A percentile compares a stretch with the other conserved stretches of the same genome.
Conservation (phyloP, 2,797 vertebrate genomes). For the Tadarida brasiliensis region DNA sequence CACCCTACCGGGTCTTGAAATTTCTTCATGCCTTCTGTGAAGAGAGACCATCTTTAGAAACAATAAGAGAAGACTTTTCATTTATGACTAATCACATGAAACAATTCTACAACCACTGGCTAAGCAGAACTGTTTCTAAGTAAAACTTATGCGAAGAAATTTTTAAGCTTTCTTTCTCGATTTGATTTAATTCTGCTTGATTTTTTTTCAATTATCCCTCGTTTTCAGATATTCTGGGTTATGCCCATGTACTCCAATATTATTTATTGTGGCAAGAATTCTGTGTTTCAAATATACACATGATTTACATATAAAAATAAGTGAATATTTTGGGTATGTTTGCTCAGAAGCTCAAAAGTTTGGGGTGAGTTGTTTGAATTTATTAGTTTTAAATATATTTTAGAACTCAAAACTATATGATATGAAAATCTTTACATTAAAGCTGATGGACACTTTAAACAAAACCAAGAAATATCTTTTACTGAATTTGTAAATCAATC, state of each 20-base stretch:
- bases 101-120: slow-evolving; percentile 31
- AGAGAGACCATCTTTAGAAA: not conserved
- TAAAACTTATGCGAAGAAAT: not conserved
- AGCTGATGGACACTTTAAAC: not conserved
- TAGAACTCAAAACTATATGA: slow-evolving; percentile 9
- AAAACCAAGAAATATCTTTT: slow-evolving; percentile 53
- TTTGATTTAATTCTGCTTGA: slow-evolving; percentile 51
- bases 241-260: slow-evolving; percentile 17
- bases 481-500: not conserved
- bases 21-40: slow-evolving; percentile 35
- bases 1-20: not conserved
- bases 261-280: slow-evolving; percentile 35
- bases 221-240: slow-evolving; percentile 29
- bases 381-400: slow-evolving; percentile 44
- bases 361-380: slow-evolving; percentile 43
- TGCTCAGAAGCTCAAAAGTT: slow-evolving; percentile 10
- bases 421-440: not conserved
- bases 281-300: not conserved
- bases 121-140: slow-evolving; percentile 41
- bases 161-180: slow-evolving; percentile 6
- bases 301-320: slow-evolving; percentile 6
- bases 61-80: slow-evolving; percentile 2
- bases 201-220: slow-evolving; percentile 59
- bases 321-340: not conserved
- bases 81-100: not conserved